Evolutionary conservation across 1,140 invertebrate species (phyloP).

Genomic region (Bombus confusus): DNA sequence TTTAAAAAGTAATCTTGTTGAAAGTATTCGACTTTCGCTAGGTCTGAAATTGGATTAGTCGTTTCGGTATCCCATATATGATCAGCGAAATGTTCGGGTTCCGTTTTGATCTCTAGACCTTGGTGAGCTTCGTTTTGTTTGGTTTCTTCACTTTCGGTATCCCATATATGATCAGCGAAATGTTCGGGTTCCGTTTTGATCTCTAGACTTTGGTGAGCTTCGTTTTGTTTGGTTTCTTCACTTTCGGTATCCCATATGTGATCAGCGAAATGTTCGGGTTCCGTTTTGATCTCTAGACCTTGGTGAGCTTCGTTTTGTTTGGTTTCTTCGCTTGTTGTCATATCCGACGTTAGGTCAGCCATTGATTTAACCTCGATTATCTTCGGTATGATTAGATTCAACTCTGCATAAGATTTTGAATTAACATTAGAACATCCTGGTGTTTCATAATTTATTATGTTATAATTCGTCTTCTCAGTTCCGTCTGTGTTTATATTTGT

Average conservation of each 20-base stretch:
- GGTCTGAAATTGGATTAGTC: neutral
- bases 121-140: neutral
- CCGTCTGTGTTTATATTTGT: neutral
- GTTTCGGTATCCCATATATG: neutral
- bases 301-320: neutral
- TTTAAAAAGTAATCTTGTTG: too few species aligned
- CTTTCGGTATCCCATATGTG: neutral
- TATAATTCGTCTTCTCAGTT: conserved; percentile 16
- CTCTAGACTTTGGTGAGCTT: neutral
- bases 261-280: neutral
- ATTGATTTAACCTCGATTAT: conserved; percentile 64
- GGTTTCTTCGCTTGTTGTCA: too few species aligned
- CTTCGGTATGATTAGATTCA: conserved; percentile 37
- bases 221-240: neutral
- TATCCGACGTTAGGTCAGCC: neutral
- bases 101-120: too few species aligned
- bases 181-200: neutral
- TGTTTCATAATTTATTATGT: neutral
- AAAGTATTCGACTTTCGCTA: neutral
- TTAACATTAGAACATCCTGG: conserved; percentile 17
- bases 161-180: neutral
- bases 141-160: neutral
- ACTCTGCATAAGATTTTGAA: neutral
- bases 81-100: neutral
- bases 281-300: too few species aligned